A percentile compares a stretch with the other conserved stretches of the same genome.
These are phyloP conservation scores for Parauchenoglanis ngamensis DNA, from an alignment of 2,797 vertebrate species.

Conservation along the genomic window DNA sequence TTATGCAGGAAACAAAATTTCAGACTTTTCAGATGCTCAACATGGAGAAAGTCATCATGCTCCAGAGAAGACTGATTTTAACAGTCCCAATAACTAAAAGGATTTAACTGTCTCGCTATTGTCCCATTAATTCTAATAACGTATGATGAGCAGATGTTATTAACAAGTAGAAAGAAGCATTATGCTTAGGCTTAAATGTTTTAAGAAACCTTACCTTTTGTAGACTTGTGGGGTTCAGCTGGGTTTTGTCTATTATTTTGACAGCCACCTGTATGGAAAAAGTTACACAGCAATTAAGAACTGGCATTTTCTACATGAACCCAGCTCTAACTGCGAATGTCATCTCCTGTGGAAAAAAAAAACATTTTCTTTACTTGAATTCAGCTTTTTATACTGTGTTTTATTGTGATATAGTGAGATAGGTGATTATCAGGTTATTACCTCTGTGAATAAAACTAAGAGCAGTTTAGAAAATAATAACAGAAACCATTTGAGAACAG, in stretches of 20 bases:
- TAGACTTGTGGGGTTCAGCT: conserved; percentile 47
- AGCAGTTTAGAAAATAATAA: background rate
- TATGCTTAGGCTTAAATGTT: background rate
- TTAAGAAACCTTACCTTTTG: conserved; percentile 43
- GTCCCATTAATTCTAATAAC: background rate
- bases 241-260: conserved; percentile 52
- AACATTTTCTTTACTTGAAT: background rate
- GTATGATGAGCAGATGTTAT: background rate
- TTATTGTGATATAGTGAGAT: background rate
- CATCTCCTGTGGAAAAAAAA: background rate
- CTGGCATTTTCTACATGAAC: background rate
- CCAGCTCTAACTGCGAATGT: background rate
- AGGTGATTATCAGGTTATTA: background rate
- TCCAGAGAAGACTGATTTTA: background rate
- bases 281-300: background rate
- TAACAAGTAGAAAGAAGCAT: background rate
- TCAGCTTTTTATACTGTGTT: background rate
- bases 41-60: background rate
- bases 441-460: background rate
- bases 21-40: background rate
- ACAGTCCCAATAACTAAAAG: background rate
- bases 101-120: background rate
- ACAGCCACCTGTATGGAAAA: conserved; percentile 42
- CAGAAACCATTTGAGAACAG: background rate
- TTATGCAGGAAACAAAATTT: background rate